Evolutionary conservation across 2,888 invertebrate genomes (phyloP).

Genomic region (Hydropsyche betteni): DNA sequence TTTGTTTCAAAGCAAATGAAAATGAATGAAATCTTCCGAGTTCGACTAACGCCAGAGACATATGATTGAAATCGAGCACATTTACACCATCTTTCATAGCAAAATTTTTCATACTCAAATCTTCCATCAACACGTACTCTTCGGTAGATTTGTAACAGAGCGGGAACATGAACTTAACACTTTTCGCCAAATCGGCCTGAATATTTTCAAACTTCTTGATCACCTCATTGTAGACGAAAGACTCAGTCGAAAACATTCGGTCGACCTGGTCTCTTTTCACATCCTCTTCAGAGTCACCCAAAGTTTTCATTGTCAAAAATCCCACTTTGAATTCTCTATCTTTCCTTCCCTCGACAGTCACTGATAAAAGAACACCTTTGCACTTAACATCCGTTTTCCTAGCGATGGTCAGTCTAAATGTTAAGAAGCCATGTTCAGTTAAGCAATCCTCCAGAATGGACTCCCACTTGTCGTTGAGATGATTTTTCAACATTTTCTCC

Average conservation of each 20-base stretch:
- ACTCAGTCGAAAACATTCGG: conserved; percentile 44
- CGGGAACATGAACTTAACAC: conserved; percentile 37
- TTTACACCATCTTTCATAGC: conserved; percentile 43
- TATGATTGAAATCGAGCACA: conserved; percentile 54
- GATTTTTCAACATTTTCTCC: conserved; percentile 20
- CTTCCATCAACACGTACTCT: conserved; percentile 51
- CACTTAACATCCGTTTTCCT: conserved; percentile 35
- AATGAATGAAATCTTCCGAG: conserved; percentile 55
- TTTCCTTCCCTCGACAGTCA: conserved; percentile 43
- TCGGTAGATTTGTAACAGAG: conserved; percentile 36
- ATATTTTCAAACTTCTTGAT: conserved; percentile 42
- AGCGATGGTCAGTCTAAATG: conserved; percentile 19
- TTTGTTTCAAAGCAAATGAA: conserved; percentile 54
- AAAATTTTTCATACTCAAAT: conserved; percentile 51
- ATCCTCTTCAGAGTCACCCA: conserved; percentile 39
- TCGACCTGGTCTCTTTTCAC: conserved; percentile 34
- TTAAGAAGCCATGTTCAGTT: conserved; percentile 18
- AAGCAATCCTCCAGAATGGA: conserved; percentile 30
- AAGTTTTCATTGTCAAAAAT: conserved; percentile 43
- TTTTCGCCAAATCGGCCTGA: conserved; percentile 34
- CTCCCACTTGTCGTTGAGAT: conserved; percentile 21
- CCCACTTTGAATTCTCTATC: conserved; percentile 33
- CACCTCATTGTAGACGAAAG: conserved; percentile 45
- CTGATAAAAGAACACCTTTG: conserved; percentile 41
- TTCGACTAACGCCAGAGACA: conserved; percentile 53